Base-by-base conservation (phyloP, 2,113 vertebrate genomes). In the Cheilinus undulatus region DNA sequence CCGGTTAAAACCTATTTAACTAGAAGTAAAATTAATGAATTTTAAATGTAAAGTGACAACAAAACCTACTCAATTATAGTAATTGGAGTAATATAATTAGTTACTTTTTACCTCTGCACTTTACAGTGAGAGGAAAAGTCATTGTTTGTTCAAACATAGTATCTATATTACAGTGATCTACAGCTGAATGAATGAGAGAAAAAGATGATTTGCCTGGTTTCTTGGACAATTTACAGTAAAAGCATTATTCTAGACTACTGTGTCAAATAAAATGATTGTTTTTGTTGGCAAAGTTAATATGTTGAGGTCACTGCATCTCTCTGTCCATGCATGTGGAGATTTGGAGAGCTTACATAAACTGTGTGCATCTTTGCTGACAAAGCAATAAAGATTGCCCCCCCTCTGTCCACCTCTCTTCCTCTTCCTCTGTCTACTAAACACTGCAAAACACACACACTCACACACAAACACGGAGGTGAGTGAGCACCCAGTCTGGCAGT, bases 301-400 rank as follows among this genome's bases (percentile, higher is more conserved):
- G 38, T 13, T 63, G 67, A 69, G 26, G 40, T 72, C 45, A 59
- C 19, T 38, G 36, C 27, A 28, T 70, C 59, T 58, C 48, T 56
- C 23, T 66, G n/a, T n/a, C n/a, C 61, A 10, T 69, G 72, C 52
- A 60, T 78, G 54, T 52, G 51, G 30, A 5, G 42, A 78, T 61
- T 69, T 80, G 53, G 56, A 67, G 53, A 56, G 52, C 48, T 30
- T 75, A 73, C 23, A 69, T 71, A 81, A 83, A 82, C 27, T 28
- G 24, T 74, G 17, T 0, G n/a, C 19, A 27, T 78, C 46, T 85
- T 61, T 88, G 77, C 73, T 86, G 80, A 79, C 27, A 22, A 66
- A 73, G 78, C 80, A 76, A 15, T 4, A 42, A 17, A 42, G 17
- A 17, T 7, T 3, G 40, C 40, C 40, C 50, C 8, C 8, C 34